Conservation (phyloP, 2,797 vertebrate genomes). For the Parauchenoglanis punctatus region DNA sequence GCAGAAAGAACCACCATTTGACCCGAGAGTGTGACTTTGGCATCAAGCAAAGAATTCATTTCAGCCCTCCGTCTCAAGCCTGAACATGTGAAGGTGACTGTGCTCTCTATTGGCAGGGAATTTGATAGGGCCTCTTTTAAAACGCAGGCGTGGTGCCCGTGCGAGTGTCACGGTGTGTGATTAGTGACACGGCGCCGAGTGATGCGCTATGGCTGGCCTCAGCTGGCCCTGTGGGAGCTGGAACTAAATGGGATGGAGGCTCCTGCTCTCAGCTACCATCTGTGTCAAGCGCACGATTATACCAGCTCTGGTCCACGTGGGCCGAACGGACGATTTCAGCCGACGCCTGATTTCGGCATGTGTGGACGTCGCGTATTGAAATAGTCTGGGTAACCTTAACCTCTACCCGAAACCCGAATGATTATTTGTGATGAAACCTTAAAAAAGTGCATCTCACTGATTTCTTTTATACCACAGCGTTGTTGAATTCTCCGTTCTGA, state of each 20-base stretch:
- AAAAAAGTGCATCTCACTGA: not conserved
- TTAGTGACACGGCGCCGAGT: conserved; percentile 44
- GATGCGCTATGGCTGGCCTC: conserved; percentile 42
- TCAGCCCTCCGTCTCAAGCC: conserved; percentile 25
- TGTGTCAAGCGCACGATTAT: conserved; percentile 34
- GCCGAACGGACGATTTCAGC: not conserved
- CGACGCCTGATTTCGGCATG: not conserved
- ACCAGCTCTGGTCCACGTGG: not conserved
- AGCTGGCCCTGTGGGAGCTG: conserved; percentile 39
- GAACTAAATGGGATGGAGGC: conserved; percentile 30
- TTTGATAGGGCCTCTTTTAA: conserved; percentile 27
- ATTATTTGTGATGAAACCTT: not conserved
- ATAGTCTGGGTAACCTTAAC: conserved; percentile 12
- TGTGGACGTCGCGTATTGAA: not conserved
- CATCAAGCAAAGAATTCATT: conserved; percentile 24
- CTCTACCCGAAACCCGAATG: not conserved
- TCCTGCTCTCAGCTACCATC: conserved; percentile 30
- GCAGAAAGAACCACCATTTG: conserved; percentile 6
- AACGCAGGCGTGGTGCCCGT: conserved; percentile 17
- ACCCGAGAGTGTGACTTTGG: conserved; percentile 4
- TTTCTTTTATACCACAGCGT: not conserved
- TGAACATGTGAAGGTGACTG: conserved; percentile 46
- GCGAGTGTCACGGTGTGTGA: conserved; percentile 35
- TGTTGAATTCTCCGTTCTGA: not conserved
- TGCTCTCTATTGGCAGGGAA: conserved; percentile 32